Base-by-base conservation (phyloP, 2,113 vertebrate species). In the Anseranas semipalmata region DNA sequence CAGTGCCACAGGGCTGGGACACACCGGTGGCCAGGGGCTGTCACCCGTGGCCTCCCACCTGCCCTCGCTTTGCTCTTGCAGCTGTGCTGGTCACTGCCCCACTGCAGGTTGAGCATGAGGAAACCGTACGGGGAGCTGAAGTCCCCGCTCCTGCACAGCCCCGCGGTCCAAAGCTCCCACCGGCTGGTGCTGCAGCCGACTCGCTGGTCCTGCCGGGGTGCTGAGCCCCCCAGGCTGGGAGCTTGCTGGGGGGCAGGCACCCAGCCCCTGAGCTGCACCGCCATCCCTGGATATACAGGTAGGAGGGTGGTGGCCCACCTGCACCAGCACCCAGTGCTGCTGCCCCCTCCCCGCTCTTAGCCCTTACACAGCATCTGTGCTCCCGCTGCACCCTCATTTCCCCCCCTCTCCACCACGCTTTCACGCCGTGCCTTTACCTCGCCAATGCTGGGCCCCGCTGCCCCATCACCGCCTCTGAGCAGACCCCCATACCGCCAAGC, bases 241-340 rank as follows among this genome's bases (percentile, higher is more conserved):
- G 80, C 50, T 33, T 43, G 60, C 56, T 67, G 93, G 81, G 55
- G 41, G 37, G 70, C 12, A 15, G 95, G 91, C 39, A 85, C 82
- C 1, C 39, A 86, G 60, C 97, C 97, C 87, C 46, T 19, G 46
- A 21, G 46, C 46, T 46, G 19, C 73, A 96, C 58, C 86, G 93
- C 98, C 96, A 97, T 98, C 76, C 98, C 98, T 2, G 98, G 99
- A 84, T 98, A 98, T 93, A 98, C 98, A 91, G 98, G 98, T 98
- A 74, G 24, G 96, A 65, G 28, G 37, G 27, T 28, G 20, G 45
- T 15, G 32, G 27, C 32, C 52, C 10, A 33, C n/a, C 67, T 70
- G 45, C 25, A 27, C 15, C 12, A 46, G n/a, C 24, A 28, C 16
- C 24, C 30, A 19, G 39, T 4, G 18, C 65, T n/a, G 66, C 66